Evolutionary conservation across 2,797 vertebrate genomes (phyloP).

Genomic region (Dromococcyx pavoninus): DNA sequence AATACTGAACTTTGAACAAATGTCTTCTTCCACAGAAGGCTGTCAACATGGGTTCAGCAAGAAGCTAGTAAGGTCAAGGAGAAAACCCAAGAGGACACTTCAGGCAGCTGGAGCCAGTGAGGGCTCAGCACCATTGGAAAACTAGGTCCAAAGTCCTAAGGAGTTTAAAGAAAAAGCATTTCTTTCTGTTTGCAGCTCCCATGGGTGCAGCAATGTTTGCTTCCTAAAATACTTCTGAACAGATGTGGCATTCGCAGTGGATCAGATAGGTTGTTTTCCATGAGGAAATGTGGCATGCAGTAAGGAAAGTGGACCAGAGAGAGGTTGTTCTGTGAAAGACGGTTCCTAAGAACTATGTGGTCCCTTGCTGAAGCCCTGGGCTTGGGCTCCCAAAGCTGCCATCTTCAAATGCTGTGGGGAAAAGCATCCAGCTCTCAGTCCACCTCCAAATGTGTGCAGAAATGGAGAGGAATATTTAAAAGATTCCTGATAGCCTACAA

Average conservation of each 20-base stretch:
- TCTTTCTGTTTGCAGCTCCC: background rate
- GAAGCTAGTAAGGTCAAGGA: background rate
- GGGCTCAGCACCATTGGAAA: background rate
- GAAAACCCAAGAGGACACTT: background rate
- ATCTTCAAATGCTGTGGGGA: background rate
- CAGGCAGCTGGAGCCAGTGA: background rate
- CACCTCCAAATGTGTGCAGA: background rate
- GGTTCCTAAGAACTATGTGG: fast-evolving
- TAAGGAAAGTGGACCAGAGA: background rate
- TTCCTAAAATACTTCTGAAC: background rate
- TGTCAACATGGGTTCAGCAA: background rate
- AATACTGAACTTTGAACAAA: background rate
- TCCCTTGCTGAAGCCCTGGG: background rate
- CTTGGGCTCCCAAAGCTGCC: background rate
- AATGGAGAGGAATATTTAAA: background rate
- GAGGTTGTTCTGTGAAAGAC: background rate
- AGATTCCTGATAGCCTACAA: background rate
- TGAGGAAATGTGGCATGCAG: background rate
- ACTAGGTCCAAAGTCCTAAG: background rate
- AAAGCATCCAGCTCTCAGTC: background rate
- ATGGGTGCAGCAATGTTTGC: background rate
- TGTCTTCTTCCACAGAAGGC: background rate
- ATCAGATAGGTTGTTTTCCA: background rate
- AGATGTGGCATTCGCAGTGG: background rate
- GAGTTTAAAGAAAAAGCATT: background rate